Base-by-base conservation (phyloP, 2,888 invertebrate species). In the Lasioglossum zephyrum region DNA sequence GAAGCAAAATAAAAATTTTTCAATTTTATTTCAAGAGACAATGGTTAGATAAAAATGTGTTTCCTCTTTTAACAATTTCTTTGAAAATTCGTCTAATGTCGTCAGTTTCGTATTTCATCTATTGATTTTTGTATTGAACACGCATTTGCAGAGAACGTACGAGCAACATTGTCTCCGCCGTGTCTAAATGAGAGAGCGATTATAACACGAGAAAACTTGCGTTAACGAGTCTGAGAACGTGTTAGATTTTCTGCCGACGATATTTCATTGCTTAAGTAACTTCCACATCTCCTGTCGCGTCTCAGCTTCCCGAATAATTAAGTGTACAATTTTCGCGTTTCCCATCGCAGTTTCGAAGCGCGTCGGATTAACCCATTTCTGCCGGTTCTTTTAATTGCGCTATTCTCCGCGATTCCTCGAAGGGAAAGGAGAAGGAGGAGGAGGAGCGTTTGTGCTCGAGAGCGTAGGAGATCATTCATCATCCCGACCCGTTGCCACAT, bases 381-480 rank as follows among this genome's bases (percentile, higher is more conserved):
- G 9, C 39, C 13, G 5, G 8, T 22, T 31, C 49, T 57, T 74
- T 69, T 74, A 73, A 72, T 79, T 70, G 74, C 39, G 16, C 72
- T 60, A 47, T 47, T 31, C 49, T 49, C 22, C 26, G 69, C n/a
- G 36, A 44, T 36, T 75, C 75, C 41, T 31, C 73, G 11, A 18
- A 60, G 66, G 63, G 44, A 36, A 73, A 44, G 26, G 44, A 44
- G 18, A 26, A 13, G 18, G 41, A 44, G 41, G 6, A 26, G 41
- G 31, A 31, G 31, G 22, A 41, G 44, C 53, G 53, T 53, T 53
- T 53, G 53, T 53, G 53, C n/a, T 53, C 72, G 44, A 16, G 4
- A 47, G 31, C 69, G 84, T 53, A 36, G 84, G 60, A 13, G 77
- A 84, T 74, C 85, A 70, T 84, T 84, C 44, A 84, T 84, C 84